Base-by-base conservation (phyloP, 2,797 vertebrate species). In the Acrossocheilus wenchowensis region DNA sequence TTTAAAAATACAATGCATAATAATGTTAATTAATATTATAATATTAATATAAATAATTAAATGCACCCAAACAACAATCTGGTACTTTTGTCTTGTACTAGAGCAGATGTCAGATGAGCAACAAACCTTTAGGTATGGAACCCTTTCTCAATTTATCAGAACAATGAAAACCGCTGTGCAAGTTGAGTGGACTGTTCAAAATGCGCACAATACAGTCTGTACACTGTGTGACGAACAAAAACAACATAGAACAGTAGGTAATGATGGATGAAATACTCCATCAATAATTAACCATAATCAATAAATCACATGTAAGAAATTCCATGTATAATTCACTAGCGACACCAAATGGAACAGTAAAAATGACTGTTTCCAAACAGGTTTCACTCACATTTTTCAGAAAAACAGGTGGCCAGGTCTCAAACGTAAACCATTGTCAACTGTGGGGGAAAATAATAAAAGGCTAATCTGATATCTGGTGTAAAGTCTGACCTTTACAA, bases 401-500 rank as follows among this genome's bases (percentile, higher is more conserved):
- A 34, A 48, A 50, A 74, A 50, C 8, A 2, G 2, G 34, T 11
- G 14, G 30, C 2, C 12, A 39, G 23, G 50, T 6, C 48, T 5
- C 17, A 2, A 26, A 81, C 62, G 10, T 7, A 57, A 72, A 52
- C 30, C 34, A 41, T 5, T 23, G 41, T 43, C 6, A 64, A 19
- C 9, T 19, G n/a, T 48, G 60, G 12, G 19, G 12, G 11, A 1
- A 19, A 50, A 36, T 50, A 19, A 36, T 26, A 48, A 23, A 66
- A 17, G 5, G 41, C n/a, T 50, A 34, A 34, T 73, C 62, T 45
- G 19, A n/a, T n/a, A 54, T 80, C 64, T 62, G 43, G 15, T n/a
- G 36, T 60, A 6, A 14, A 80, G 68, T 83, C 90, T 91, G 91
- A 98, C 98, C 96, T 97, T 98, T 60, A 99, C 93, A 45, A 98